These are phyloP conservation scores for Arctia plantaginis DNA, from an alignment of 2,888 invertebrate species.

Conservation along the genomic window DNA sequence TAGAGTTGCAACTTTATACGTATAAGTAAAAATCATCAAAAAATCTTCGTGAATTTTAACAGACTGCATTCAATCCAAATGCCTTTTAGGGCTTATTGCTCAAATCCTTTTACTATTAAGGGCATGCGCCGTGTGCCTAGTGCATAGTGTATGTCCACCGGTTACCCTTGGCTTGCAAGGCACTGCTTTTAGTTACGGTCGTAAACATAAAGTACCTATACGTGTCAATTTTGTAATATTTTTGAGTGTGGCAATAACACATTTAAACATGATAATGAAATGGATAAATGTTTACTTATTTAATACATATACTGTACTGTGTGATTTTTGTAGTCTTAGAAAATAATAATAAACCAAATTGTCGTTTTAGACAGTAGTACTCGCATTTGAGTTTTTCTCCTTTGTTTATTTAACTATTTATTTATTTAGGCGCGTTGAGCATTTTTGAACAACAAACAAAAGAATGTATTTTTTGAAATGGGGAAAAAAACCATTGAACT, in stretches of 20 bases:
- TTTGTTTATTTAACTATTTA: neutral
- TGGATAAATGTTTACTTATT: conserved; percentile 7
- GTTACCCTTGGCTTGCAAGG: conserved; percentile 66
- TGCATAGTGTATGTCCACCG: conserved; percentile 51
- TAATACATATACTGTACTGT: neutral
- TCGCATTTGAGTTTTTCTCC: neutral
- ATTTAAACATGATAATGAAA: conserved; percentile 17
- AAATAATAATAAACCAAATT: neutral
- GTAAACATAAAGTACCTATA: conserved; percentile 41
- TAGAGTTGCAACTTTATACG: neutral
- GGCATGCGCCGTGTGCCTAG: conserved; percentile 51
- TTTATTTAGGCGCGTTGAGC: no score
- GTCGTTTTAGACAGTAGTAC: no score
- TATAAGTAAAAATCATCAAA: conserved; percentile 19
- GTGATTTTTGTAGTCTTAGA: neutral
- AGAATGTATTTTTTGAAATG: no score
- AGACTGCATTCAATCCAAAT: conserved; percentile 38
- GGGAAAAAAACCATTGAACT: no score
- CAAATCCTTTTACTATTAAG: conserved; percentile 65
- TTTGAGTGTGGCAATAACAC: conserved; percentile 8
- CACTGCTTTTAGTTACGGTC: conserved; percentile 60
- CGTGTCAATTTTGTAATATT: conserved; percentile 37
- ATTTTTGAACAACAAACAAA: no score
- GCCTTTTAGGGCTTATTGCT: conserved; percentile 58
- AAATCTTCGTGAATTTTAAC: conserved; percentile 26